A percentile compares a stretch with the other conserved stretches of the same genome.
Conservation (phyloP, 1,140 invertebrate genomes). For the Eumaeus atala region DNA sequence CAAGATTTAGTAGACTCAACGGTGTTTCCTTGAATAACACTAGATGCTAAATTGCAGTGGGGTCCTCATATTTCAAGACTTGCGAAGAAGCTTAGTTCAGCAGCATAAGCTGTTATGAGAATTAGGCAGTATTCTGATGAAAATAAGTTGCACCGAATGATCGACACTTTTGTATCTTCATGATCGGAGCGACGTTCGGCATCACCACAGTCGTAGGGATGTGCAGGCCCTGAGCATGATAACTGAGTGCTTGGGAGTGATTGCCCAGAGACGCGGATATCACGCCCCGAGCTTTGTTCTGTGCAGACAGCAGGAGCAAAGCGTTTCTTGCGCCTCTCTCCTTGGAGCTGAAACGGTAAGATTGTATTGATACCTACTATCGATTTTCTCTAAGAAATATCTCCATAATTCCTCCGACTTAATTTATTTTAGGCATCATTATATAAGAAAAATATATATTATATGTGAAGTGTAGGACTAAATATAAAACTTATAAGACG, state of each 20-base stretch:
- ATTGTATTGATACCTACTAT: no score
- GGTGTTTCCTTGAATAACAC: no score
- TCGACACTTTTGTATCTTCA: conserved; percentile 93
- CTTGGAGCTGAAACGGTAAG: conserved; percentile 87
- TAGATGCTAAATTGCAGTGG: no score
- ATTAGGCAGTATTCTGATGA: no score
- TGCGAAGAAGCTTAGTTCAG: no score
- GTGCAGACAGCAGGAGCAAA: conserved; percentile 82
- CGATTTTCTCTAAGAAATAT: no score
- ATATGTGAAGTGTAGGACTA: background rate
- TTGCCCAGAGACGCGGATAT: conserved; percentile 95
- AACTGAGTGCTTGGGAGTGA: conserved; percentile 90
- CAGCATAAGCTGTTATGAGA: no score
- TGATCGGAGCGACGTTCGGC: conserved; percentile 92
- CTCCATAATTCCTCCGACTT: no score
- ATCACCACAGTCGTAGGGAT: conserved; percentile 95
- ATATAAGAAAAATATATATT: background rate
- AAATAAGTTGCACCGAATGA: conserved; percentile 82
- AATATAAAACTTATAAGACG: conserved; percentile 1
- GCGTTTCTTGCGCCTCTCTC: conserved; percentile 93
- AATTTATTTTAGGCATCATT: no score
- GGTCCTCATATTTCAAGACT: no score
- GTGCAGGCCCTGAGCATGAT: conserved; percentile 87
- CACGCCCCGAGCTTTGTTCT: conserved; percentile 85
- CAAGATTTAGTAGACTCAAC: no score